Conservation (phyloP, 2,113 vertebrate genomes). For the Polypterus bichir region DNA sequence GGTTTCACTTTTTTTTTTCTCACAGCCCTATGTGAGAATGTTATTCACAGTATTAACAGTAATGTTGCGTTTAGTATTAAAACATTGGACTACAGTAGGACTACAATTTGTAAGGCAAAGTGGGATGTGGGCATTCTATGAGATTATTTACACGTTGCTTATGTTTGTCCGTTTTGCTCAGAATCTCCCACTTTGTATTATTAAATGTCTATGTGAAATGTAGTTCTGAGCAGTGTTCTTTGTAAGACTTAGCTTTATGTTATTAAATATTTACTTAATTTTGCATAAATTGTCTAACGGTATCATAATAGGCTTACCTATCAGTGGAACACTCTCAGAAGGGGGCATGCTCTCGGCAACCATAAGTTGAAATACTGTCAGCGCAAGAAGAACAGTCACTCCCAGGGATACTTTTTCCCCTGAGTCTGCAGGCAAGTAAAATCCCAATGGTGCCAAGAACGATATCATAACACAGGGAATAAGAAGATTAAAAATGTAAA, state of each 20-base stretch:
- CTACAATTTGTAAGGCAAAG: not conserved
- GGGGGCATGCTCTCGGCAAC: conserved; percentile 98
- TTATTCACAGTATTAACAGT: no score
- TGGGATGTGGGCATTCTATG: not conserved
- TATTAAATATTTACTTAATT: no score
- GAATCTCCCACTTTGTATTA: not conserved
- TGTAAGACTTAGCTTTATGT: no score
- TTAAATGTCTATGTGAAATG: not conserved
- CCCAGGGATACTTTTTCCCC: conserved; percentile 95
- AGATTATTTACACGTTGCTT: not conserved
- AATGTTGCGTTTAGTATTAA: no score
- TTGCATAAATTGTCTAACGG: not conserved
- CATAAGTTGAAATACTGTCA: conserved; percentile 94
- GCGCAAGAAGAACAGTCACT: conserved; percentile 84
- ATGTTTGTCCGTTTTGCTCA: not conserved
- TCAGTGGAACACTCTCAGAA: conserved; percentile 86
- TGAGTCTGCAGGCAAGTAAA: conserved; percentile 91
- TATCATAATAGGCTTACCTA: conserved; percentile 55
- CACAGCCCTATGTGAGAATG: no score
- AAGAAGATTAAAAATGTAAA: conserved; percentile 92
- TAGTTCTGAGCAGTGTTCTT: not conserved
- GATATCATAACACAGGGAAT: conserved; percentile 93
- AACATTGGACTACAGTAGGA: no score
- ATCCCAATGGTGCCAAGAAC: conserved; percentile 86
- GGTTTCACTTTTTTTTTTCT: no score